Base-by-base conservation (phyloP, 2,797 vertebrate genomes). In the Cottoperca gobio region DNA sequence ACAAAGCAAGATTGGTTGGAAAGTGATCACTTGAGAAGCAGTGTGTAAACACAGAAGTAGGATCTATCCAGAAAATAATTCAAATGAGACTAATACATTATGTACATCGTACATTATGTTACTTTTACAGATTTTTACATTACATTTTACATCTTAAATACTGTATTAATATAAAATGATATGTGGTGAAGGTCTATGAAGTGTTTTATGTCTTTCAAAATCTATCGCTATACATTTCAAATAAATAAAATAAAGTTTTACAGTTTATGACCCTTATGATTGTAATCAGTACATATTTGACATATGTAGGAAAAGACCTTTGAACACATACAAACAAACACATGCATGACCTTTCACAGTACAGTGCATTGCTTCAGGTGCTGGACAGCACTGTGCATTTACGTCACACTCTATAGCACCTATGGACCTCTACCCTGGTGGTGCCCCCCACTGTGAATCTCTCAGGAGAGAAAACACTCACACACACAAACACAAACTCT, bases 311-410 rank as follows among this genome's bases (percentile, higher is more conserved):
- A 77, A 46, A 46, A 72, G 24, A 57, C 71, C 54, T 83, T 85
- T 66, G 35, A 76, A 66, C 43, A 37, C 43, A 45, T 21, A 49
- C 24, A 55, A 61, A 60, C 73, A 77, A 66, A 71, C 31, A 65
- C 70, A 53, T 6, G 11, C 16, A 33, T 62, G 77, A 89, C 89
- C 82, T 93, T 91, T 91, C 12, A 72, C 52, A 79, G 70, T 77
- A 62, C 54, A 76, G 67, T 71, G 50, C 53, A 81, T 82, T n/a
- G 79, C 86, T 84, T 71, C 66, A 70, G 85, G 89, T 79, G 70
- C 58, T 60, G 67, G 71, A 83, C 62, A 79, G 42, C 71, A 67
- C 81, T 75, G 79, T 76, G 79, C 53, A 52, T 77, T 84, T 72
- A 76, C 71, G 71, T 88, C 86, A 90, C 59, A 79, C 74, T 82